These are phyloP conservation scores for Lasioglossum figueresi DNA, from an alignment of 2,888 invertebrate species.

Conservation along the genomic window DNA sequence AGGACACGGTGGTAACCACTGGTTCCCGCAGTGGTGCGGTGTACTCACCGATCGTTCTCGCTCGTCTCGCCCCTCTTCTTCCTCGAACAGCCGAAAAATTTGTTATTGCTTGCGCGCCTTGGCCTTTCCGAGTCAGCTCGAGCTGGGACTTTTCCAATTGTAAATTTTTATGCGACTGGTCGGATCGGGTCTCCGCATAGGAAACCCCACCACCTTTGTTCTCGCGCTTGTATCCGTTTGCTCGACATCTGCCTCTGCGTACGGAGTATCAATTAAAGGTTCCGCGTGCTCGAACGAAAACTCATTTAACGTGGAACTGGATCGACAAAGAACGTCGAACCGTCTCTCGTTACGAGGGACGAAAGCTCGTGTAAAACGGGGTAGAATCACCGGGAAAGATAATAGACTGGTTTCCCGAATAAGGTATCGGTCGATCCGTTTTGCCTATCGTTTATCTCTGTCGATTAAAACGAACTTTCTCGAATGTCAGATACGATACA, in stretches of 20 bases:
- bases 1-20: conserved; percentile 35
- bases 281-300: conserved; percentile 1
- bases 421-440: neutral
- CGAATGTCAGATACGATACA: neutral
- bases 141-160: neutral
- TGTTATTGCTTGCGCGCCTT: neutral
- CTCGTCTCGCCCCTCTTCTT: no score
- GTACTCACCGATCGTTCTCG: no score
- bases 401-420: neutral
- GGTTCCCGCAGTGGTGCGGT: neutral
- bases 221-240: neutral
- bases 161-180: neutral
- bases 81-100: neutral
- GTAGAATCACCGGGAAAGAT: neutral
- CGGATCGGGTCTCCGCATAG: neutral
- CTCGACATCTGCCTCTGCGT: neutral
- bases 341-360: neutral
- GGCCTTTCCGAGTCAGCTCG: neutral
- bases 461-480: neutral
- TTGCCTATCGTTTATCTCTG: neutral
- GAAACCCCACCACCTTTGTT: conserved; percentile 1
- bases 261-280: neutral
- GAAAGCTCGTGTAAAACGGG: neutral
- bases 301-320: neutral
- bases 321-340: neutral